Evolutionary conservation across 2,888 invertebrate genomes (phyloP).

Genomic region (Caenorhabditis sp.): DNA sequence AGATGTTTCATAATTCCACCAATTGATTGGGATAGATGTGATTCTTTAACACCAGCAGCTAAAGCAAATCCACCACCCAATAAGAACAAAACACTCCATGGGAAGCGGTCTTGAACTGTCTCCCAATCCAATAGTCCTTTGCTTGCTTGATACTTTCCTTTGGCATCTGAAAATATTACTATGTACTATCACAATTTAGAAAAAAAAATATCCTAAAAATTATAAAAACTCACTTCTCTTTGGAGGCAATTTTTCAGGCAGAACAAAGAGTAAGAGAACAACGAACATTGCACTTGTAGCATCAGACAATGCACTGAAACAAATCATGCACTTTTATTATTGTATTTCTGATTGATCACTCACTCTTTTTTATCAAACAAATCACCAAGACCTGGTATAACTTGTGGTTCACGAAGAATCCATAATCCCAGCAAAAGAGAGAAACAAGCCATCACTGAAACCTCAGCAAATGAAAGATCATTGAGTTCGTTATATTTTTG

Average conservation of each 20-base stretch:
- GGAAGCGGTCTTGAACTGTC: constrained; percentile 59
- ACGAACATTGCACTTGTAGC: constrained; percentile 80
- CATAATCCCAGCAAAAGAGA: constrained; percentile 83
- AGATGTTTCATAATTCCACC: constrained; percentile 80
- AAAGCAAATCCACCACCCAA: constrained; percentile 68
- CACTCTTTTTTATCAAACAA: constrained; percentile 66
- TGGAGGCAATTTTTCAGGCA: constrained; percentile 78
- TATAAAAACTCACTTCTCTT: neutral
- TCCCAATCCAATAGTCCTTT: constrained; percentile 59
- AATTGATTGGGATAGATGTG: constrained; percentile 82
- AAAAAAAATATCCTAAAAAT: no score
- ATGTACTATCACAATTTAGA: no score
- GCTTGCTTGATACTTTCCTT: constrained; percentile 20
- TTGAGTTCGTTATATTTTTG: constrained; percentile 58
- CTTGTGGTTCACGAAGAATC: constrained; percentile 88
- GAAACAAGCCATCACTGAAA: constrained; percentile 74
- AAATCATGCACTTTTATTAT: constrained; percentile 4
- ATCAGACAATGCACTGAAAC: constrained; percentile 70
- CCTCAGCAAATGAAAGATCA: constrained; percentile 52
- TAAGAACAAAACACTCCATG: constrained; percentile 65
- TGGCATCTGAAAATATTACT: constrained; percentile 7
- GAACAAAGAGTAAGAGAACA: constrained; percentile 83
- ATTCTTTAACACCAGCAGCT: constrained; percentile 72
- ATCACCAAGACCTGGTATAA: constrained; percentile 85
- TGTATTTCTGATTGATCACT: constrained; percentile 2